These are phyloP conservation scores for Okapia johnstoni DNA, from an alignment of 2,113 vertebrate genomes.

Conservation along the genomic window DNA sequence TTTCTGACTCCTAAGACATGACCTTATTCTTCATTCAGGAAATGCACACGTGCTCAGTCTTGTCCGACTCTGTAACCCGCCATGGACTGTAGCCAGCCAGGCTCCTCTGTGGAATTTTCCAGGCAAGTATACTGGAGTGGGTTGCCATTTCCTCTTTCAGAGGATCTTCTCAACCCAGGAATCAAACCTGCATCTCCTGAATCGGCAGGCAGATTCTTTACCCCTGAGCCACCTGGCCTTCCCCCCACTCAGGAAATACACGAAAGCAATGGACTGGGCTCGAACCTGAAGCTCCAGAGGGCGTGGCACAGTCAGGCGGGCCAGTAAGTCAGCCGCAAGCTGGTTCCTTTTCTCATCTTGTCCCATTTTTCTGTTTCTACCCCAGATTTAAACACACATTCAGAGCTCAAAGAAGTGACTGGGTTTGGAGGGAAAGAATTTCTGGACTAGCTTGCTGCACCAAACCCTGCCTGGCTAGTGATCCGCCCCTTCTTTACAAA, in stretches of 20 bases:
- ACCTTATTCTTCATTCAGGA: background rate
- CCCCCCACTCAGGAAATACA: background rate
- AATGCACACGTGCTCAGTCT: rapidly evolving
- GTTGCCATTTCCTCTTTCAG: background rate
- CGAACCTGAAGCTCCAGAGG: background rate
- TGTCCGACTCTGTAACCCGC: background rate
- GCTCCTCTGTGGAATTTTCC: background rate
- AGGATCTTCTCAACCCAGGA: background rate
- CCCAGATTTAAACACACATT: background rate
- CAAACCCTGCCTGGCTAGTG: background rate
- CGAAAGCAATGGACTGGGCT: background rate
- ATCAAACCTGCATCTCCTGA: background rate
- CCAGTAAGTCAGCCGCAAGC: background rate
- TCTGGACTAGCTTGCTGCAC: background rate
- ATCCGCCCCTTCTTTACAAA: background rate
- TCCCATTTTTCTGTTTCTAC: background rate
- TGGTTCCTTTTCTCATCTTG: background rate
- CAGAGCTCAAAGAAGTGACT: background rate
- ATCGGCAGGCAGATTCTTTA: background rate
- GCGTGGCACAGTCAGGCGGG: rapidly evolving
- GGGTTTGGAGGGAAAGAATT: conserved; percentile 1
- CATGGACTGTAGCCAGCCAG: background rate
- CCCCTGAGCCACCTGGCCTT: background rate
- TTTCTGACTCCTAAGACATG: background rate
- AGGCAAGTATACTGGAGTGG: background rate